phyloP scores from a whole-genome alignment of 2,888 invertebrate species.

The Ectemnius cavifrons region DNA sequence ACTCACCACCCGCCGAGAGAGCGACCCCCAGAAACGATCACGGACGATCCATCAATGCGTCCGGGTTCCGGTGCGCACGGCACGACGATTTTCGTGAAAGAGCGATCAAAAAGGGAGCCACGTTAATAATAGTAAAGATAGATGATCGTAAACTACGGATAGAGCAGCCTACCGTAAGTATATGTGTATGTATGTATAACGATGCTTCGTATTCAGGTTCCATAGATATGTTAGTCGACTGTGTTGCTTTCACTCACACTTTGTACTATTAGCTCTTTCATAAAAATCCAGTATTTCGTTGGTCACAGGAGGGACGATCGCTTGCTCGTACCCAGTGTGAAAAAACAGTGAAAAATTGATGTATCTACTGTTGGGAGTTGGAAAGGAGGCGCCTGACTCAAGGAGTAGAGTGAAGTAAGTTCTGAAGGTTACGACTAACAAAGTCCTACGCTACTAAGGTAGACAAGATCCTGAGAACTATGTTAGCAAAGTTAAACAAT shows the following conservation, averaged over 20 bases:
- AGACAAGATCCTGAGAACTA: no score
- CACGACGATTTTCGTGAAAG: constrained; percentile 42
- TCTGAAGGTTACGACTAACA: no score
- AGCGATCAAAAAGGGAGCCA: constrained; percentile 26
- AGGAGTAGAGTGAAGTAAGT: no score
- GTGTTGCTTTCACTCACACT: constrained; percentile 12
- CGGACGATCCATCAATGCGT: constrained; percentile 16
- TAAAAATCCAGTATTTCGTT: constrained; percentile 21
- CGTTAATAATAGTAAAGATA: background rate
- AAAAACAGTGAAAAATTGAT: no score
- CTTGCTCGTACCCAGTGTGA: background rate
- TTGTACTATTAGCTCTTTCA: constrained; percentile 35
- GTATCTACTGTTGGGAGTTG: background rate
- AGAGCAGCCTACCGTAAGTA: background rate
- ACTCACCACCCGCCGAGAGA: constrained; percentile 27
- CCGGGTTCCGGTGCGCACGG: constrained; percentile 40
- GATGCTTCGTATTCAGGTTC: constrained; percentile 2
- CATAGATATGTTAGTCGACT: constrained; percentile 13
- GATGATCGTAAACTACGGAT: no score
- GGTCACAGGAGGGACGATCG: constrained; percentile 35
- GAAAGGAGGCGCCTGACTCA: background rate
- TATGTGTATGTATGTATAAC: constrained; percentile 3
- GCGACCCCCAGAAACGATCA: constrained; percentile 11
- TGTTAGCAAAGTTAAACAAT: no score
- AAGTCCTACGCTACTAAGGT: no score